These are phyloP conservation scores for Campoplex capitator DNA, from an alignment of 2,888 invertebrate species.

Conservation along the genomic window DNA sequence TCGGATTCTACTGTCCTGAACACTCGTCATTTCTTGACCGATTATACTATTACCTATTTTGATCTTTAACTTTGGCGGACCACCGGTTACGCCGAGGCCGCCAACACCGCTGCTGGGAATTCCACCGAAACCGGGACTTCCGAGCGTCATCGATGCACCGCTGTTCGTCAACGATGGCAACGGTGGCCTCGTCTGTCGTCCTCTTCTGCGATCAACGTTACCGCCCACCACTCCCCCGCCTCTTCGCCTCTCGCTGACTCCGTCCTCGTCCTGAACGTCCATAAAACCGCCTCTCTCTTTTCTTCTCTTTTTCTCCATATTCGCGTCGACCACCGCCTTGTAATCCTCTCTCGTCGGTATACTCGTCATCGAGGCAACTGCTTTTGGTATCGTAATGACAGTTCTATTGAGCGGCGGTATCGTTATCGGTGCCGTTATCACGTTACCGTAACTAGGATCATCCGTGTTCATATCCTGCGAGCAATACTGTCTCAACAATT, in stretches of 20 bases:
- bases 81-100: conserved; percentile 77
- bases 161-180: conserved; percentile 79
- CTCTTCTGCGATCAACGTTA: conserved; percentile 81
- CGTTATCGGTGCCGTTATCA: conserved; percentile 87
- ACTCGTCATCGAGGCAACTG: conserved; percentile 94
- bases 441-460: conserved; percentile 87
- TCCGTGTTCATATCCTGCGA: conserved; percentile 93
- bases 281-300: conserved; percentile 84
- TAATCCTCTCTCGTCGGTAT: conserved; percentile 95
- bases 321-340: conserved; percentile 87
- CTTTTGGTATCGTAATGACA: conserved; percentile 94
- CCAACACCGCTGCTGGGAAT: conserved; percentile 61
- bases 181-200: conserved; percentile 78
- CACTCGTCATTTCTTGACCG: conserved; percentile 85
- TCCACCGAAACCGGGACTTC: neutral
- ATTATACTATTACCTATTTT: conserved; percentile 88
- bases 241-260: conserved; percentile 70
- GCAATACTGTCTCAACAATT: conserved; percentile 93
- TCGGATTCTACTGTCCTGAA: conserved; percentile 83
- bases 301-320: conserved; percentile 89
- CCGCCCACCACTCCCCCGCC: conserved; percentile 80
- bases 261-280: conserved; percentile 76
- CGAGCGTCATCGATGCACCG: conserved; percentile 77
- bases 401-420: conserved; percentile 88
- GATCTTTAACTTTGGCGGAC: conserved; percentile 91